Base-by-base conservation (phyloP, 2,888 invertebrate species). In the Scaptomyza polygonia region DNA sequence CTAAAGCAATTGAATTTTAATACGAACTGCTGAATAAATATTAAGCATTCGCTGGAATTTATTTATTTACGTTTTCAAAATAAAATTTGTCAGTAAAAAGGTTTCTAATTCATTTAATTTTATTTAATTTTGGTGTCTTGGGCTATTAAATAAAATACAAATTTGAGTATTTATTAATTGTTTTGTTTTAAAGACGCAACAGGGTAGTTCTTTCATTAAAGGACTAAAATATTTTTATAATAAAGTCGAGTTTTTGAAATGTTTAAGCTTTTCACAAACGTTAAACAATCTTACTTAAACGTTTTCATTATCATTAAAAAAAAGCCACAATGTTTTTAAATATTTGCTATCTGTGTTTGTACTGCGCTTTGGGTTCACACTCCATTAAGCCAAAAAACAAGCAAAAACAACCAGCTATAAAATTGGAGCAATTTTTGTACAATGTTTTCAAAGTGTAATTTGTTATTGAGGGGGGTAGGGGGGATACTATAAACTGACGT, bases 381-480 rank as follows among this genome's bases (percentile, higher is more conserved):
- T 14, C 18, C 42, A 58, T 43, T 56, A 25, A n/a, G 9, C 27
- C 3, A 12, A 42, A 21, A 29, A 59, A n/a, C 21, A 34, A 21
- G 25, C 32, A 43, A 30, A 58, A 58, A 39, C 25, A 61, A n/a
- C 30, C 0, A n/a, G 44, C 30, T 5, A 27, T 61, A 25, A 45
- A 45, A 45, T 6, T 61, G 7, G 30, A 59, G 25, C 29, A 43
- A 43, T 42, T 43, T 18, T 21, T 11, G 21, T 30, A 14, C 48
- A 27, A 43, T 49, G n/a, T 30, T 53, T 32, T 9, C 8, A 5
- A 27, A 27, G 25, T 12, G 14, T 39, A 34, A 30, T 68, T 48
- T 49, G 32, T 67, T 45, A 12, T 27, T 12, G 3, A 7, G 32
- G 12, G 14, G 2, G 0, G 25, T 3, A 0, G 11, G 1, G 16